These are phyloP conservation scores for Arothron firmamentum DNA, from an alignment of 2,113 vertebrate species.

Conservation along the genomic window DNA sequence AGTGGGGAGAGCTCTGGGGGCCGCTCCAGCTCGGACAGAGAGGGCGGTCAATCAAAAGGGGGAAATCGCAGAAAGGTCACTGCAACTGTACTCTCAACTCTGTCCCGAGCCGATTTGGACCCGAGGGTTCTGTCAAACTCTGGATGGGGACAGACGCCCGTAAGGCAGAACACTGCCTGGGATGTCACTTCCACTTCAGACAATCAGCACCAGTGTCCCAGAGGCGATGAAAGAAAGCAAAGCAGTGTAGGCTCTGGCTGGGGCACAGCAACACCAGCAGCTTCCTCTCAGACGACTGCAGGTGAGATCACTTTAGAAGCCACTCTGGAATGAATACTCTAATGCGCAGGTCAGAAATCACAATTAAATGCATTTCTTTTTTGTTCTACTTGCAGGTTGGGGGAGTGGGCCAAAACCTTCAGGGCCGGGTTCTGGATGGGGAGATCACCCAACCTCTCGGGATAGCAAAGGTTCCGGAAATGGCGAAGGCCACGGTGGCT, in stretches of 20 bases:
- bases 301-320: constrained; percentile 35
- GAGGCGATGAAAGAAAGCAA: constrained; percentile 79
- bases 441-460: constrained; percentile 73
- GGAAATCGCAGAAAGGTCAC: constrained; percentile 77
- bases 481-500: constrained; percentile 76
- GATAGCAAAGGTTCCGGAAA: constrained; percentile 81
- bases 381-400: constrained; percentile 67
- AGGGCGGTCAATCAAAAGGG: constrained; percentile 65
- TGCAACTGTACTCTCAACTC: constrained; percentile 73
- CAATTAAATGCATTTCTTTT: not conserved
- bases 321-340: not conserved
- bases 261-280: constrained; percentile 74
- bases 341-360: not conserved
- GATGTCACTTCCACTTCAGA: constrained; percentile 78
- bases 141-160: constrained; percentile 96
- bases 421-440: constrained; percentile 73
- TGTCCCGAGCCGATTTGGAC: constrained; percentile 84
- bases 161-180: constrained; percentile 96
- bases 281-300: constrained; percentile 82
- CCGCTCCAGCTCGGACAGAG: constrained; percentile 77
- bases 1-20: constrained; percentile 84
- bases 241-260: constrained; percentile 85
- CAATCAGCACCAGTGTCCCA: constrained; percentile 52
- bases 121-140: constrained; percentile 95
- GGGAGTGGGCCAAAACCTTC: constrained; percentile 75